phyloP scores from a whole-genome alignment of 2,113 vertebrate genomes.

The Phrynosoma platyrhinos region DNA sequence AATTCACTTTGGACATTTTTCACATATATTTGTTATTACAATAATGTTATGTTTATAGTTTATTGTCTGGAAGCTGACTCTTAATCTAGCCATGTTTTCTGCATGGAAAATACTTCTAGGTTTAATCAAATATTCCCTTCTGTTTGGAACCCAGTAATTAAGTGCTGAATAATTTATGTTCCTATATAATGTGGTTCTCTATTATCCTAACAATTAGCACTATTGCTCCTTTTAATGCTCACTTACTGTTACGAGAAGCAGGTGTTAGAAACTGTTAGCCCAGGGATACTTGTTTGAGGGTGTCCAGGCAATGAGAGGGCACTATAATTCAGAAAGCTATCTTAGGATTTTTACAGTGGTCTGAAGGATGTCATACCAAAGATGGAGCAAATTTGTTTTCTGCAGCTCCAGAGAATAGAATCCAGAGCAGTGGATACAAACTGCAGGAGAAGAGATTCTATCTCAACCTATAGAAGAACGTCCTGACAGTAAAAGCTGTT shows the following conservation, averaged over 20 bases:
- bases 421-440: too few species aligned
- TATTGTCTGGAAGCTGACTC: conserved; percentile 9
- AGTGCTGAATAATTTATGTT: conserved; percentile 17
- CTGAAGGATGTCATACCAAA: not conserved
- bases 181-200: conserved; percentile 25
- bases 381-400: too few species aligned
- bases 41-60: conserved; percentile 8
- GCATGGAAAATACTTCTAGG: not conserved
- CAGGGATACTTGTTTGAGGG: not conserved
- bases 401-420: not conserved
- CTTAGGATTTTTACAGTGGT: not conserved
- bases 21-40: not conserved
- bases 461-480: too few species aligned
- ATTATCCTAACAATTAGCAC: conserved; percentile 31
- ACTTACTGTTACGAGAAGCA: conserved; percentile 2
- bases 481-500: too few species aligned
- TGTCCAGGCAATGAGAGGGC: not conserved
- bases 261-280: not conserved
- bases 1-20: conserved; percentile 1
- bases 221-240: not conserved
- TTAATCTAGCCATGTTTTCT: conserved; percentile 1
- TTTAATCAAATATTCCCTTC: conserved; percentile 24
- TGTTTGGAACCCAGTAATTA: not conserved
- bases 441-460: too few species aligned
- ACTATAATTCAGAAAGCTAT: not conserved